Evolutionary conservation across 2,797 vertebrate genomes (phyloP).

Genomic region (Tapera naevia): DNA sequence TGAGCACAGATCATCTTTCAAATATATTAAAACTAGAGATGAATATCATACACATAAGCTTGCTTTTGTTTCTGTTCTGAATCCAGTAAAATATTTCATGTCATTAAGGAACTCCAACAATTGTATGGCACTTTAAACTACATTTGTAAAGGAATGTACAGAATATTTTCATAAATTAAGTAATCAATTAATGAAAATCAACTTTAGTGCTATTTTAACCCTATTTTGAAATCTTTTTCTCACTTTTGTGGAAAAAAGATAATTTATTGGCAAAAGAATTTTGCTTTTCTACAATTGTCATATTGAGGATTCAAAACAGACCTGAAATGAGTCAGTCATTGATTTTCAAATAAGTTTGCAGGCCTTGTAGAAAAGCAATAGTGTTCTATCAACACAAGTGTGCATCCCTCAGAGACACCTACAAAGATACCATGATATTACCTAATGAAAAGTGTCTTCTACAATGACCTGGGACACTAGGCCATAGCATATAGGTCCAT

Average conservation of each 20-base stretch:
- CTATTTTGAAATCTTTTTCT: not conserved
- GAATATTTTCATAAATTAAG: not conserved
- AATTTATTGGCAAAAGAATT: not conserved
- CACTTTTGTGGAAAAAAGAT: not conserved
- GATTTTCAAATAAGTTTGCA: not conserved
- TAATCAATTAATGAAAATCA: not conserved
- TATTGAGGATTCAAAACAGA: not conserved
- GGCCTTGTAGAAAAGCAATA: not conserved
- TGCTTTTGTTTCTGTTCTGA: not conserved
- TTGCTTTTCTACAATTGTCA: not conserved
- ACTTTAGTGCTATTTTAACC: not conserved
- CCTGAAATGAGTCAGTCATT: not conserved
- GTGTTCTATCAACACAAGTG: not conserved
- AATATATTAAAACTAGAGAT: not conserved
- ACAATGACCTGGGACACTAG: not conserved
- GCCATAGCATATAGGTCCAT: not conserved
- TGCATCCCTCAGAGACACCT: not conserved
- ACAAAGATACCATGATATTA: not conserved
- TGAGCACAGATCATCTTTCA: not conserved
- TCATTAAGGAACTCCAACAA: not conserved
- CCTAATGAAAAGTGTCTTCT: not conserved
- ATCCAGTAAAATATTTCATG: not conserved
- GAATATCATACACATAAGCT: not conserved
- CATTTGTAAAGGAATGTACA: not conserved
- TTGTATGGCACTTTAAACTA: not conserved